Evolutionary conservation across 2,113 vertebrate species (phyloP), one percentile per base, ranked within the genome.

Genomic region (Bufo bufo): DNA sequence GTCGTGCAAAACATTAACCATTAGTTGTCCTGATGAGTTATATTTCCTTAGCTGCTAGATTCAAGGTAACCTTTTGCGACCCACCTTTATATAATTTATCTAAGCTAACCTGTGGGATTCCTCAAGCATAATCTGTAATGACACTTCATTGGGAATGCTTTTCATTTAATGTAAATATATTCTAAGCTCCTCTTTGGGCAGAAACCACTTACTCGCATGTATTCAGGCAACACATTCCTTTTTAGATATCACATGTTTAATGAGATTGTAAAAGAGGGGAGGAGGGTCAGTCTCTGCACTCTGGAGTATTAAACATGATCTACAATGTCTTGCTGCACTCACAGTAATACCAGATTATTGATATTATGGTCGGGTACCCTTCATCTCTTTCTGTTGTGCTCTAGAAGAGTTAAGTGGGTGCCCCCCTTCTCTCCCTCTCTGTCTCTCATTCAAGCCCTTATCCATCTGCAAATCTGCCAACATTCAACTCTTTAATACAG

Each of bases 391-490:
- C 80, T 61, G 45, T 9, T 20, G 50, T 17, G 71, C 47, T 84
- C 61, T 2, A 59, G 71, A 92, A 93, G 92, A 91, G 93, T 94
- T 93, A 94, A 94, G 82, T 61, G 85, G 87, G 87, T 85, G 61
- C 84, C 89, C 90, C 0, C 69, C 65, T 83, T 89, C 90, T 92
- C 78, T 91, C 89, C 81, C 74, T 82, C 20, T 82, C 80, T 85
- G 74, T 69, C 65, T 72, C 79, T 49, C 65, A 80, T 89, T 90
- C 88, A 78, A 89, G 77, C 90, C 91, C 90, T 88, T 92, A 90
- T 86, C 84, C 43, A 86, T 19, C 81, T 90, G 90, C 90, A 1
- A 84, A 90, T 90, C 91, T 92, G 90, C 56, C 82, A 58, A 74
- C 90, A 92, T 90, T 56, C 90, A 82, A 90, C 91, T 92, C 91